phyloP scores from a whole-genome alignment of 2,888 invertebrate species.

The Pherbina coryleti region DNA sequence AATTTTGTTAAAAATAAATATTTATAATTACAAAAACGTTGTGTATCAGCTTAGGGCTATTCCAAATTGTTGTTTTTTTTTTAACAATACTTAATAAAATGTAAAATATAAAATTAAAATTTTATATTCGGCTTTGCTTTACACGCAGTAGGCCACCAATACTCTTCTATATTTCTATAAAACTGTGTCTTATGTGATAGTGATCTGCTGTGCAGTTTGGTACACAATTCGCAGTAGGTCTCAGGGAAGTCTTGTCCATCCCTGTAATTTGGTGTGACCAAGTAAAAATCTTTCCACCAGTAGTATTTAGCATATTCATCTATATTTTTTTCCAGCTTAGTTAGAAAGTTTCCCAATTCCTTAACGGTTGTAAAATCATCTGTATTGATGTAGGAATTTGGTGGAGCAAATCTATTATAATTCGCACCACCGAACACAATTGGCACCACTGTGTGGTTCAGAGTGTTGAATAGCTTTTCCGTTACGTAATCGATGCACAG shows the following conservation, averaged over 20 bases:
- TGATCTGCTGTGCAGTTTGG: neutral
- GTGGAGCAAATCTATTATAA: slow-evolving; percentile 72
- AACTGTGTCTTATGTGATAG: neutral
- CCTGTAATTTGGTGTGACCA: slow-evolving; percentile 57
- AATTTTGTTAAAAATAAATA: too few species aligned
- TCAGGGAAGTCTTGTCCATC: neutral
- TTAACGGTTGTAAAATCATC: slow-evolving; percentile 72
- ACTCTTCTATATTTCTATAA: neutral
- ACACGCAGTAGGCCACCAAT: neutral
- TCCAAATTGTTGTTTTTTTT: too few species aligned
- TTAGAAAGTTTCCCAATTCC: slow-evolving; percentile 73
- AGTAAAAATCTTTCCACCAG: slow-evolving; percentile 72
- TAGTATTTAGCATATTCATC: slow-evolving; percentile 74
- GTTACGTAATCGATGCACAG: slow-evolving; percentile 76
- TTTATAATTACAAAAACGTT: too few species aligned
- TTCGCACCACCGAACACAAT: slow-evolving; percentile 76
- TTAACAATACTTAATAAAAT: too few species aligned
- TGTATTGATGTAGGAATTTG: slow-evolving; percentile 74
- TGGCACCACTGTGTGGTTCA: slow-evolving; percentile 70
- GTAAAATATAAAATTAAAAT: neutral
- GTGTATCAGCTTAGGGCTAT: too few species aligned
- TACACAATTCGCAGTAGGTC: neutral
- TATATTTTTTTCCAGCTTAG: slow-evolving; percentile 62
- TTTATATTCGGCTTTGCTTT: neutral
- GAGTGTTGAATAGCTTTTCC: slow-evolving; percentile 69